These are phyloP conservation scores for Paratilapia polleni DNA, from an alignment of 2,113 vertebrate genomes.

Conservation along the genomic window DNA sequence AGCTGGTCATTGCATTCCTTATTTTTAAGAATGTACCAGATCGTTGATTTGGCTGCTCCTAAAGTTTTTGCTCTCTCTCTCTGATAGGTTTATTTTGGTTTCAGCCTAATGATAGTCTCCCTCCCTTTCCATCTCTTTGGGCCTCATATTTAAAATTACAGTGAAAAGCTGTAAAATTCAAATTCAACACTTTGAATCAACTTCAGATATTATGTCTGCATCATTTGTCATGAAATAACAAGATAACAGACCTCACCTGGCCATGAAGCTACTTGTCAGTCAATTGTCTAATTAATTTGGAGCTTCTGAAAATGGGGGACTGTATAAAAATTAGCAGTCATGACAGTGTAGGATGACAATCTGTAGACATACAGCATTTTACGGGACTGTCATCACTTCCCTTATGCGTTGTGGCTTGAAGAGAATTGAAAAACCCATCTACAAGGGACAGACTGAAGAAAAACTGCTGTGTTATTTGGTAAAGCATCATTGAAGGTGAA, in stretches of 20 bases:
- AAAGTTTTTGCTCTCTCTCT: neutral
- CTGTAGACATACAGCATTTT: too few relatives aligned
- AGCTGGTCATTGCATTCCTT: neutral
- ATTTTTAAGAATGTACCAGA: neutral
- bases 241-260: neutral
- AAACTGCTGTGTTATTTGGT: too few relatives aligned
- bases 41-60: neutral
- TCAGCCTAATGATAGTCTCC: too few relatives aligned
- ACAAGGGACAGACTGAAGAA: too few relatives aligned
- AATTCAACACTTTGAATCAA: neutral
- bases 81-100: neutral
- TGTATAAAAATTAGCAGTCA: neutral
- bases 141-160: neutral
- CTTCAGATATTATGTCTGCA: neutral
- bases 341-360: too few relatives aligned
- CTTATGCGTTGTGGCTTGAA: too few relatives aligned
- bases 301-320: neutral
- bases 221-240: neutral
- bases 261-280: neutral
- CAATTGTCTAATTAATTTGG: neutral
- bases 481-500: too few relatives aligned
- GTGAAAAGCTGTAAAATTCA: neutral
- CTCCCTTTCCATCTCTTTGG: neutral
- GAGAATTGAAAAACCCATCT: too few relatives aligned
- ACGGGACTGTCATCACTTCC: too few relatives aligned